phyloP scores from a whole-genome alignment of 2,797 vertebrate species.

The Acanthurus tractus region DNA sequence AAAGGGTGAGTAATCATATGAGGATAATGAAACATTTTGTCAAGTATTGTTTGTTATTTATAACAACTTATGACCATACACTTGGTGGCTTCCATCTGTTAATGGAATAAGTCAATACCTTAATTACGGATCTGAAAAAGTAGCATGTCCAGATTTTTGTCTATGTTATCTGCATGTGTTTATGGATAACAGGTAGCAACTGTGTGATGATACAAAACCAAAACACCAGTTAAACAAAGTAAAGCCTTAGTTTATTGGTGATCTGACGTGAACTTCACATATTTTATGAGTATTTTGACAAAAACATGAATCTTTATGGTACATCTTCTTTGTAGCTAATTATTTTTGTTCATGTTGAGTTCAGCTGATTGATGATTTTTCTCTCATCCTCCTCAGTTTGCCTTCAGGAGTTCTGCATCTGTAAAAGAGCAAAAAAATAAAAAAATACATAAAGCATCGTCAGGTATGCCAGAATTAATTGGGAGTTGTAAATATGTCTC shows the following conservation, averaged over 20 bases:
- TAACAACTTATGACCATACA: too few relatives aligned
- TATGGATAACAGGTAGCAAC: too few relatives aligned
- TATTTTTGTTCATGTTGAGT: not conserved
- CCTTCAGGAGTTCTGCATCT: conserved; percentile 70
- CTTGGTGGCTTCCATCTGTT: too few relatives aligned
- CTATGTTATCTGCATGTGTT: too few relatives aligned
- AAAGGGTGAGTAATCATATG: too few relatives aligned
- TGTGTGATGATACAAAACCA: too few relatives aligned
- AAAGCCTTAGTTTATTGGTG: conserved; percentile 40
- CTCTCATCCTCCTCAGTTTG: conserved; percentile 56
- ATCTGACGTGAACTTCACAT: conserved; percentile 10
- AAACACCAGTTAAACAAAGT: conserved; percentile 2
- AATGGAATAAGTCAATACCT: too few relatives aligned
- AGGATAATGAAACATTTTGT: too few relatives aligned
- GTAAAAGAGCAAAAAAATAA: conserved; percentile 23
- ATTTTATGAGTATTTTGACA: not conserved
- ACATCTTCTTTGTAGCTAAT: not conserved
- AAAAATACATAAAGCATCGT: too few relatives aligned
- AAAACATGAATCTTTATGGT: not conserved
- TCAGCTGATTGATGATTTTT: not conserved
- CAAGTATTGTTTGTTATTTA: too few relatives aligned
- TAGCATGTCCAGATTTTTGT: too few relatives aligned
- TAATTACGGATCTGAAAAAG: too few relatives aligned
- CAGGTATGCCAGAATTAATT: not conserved
- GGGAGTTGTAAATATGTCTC: not conserved